Conservation (phyloP, 2,888 invertebrate species). For the Brenthis daphne region DNA sequence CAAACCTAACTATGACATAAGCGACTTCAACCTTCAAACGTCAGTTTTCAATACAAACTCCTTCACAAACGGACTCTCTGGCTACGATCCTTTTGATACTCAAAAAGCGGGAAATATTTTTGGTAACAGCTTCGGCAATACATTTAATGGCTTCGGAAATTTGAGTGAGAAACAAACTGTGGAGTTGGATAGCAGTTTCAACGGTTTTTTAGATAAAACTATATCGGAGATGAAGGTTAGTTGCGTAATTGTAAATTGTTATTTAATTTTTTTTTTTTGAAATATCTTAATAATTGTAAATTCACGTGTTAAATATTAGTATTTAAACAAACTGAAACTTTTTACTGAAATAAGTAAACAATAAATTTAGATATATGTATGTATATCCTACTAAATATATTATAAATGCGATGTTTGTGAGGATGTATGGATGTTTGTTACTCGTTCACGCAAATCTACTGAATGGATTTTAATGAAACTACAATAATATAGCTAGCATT, state of each 20-base stretch:
- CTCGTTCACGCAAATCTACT: no score
- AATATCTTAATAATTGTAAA: background rate
- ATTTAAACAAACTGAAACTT: no score
- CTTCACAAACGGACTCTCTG: conserved; percentile 71
- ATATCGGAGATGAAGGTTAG: conserved; percentile 93
- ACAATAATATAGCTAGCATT: no score
- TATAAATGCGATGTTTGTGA: no score
- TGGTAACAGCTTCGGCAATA: conserved; percentile 65
- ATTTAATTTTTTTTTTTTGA: background rate
- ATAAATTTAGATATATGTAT: no score
- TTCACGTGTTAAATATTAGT: no score
- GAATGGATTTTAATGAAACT: no score
- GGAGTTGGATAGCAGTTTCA: conserved; percentile 84
- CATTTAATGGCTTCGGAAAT: conserved; percentile 75
- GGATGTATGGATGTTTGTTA: no score
- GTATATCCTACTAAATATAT: no score
- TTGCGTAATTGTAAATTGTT: conserved; percentile 10
- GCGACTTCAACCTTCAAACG: conserved; percentile 72
- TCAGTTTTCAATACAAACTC: conserved; percentile 72
- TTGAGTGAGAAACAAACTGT: conserved; percentile 76
- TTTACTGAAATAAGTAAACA: no score
- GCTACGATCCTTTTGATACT: conserved; percentile 92
- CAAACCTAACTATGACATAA: conserved; percentile 75
- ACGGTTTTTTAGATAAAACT: conserved; percentile 90
- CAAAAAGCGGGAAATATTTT: conserved; percentile 82